Percentiles rank a stretch among this genome's conserved stretches.
These are phyloP conservation scores for Rugalucina vietnamica DNA, from an alignment of 2,888 invertebrate species.

Conservation along the genomic window DNA sequence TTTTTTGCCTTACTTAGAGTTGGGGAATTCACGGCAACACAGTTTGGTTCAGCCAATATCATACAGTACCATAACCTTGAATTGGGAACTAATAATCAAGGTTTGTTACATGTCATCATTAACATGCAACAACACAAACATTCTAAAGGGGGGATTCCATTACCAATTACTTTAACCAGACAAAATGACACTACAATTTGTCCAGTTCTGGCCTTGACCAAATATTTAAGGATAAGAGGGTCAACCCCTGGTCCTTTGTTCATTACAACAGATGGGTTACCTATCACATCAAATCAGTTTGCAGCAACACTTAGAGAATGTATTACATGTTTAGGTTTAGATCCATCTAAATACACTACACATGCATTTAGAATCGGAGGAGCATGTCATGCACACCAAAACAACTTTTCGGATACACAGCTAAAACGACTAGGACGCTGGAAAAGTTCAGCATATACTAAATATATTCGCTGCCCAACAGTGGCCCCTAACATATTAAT, in stretches of 20 bases:
- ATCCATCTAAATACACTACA: conserved; percentile 2
- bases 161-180: background rate
- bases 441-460: conserved; percentile 29
- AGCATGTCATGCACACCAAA: conserved; percentile 13
- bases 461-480: conserved; percentile 31
- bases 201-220: conserved; percentile 23
- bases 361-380: conserved; percentile 42
- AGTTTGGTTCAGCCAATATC: background rate
- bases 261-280: background rate
- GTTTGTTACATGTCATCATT: background rate
- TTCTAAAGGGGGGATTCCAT: conserved; percentile 12
- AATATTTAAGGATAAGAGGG: background rate
- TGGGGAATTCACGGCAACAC: conserved; percentile 35
- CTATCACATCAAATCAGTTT: conserved; percentile 12
- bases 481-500: too few species aligned
- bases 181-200: conserved; percentile 12
- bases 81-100: background rate
- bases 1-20: conserved; percentile 41
- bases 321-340: background rate
- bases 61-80: background rate
- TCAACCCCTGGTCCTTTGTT: conserved; percentile 30
- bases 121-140: conserved; percentile 20
- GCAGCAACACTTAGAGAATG: background rate
- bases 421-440: conserved; percentile 35
- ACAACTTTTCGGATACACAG: background rate